phyloP scores from a whole-genome alignment of 2,797 vertebrate species.

The Linurgus olivaceus region DNA sequence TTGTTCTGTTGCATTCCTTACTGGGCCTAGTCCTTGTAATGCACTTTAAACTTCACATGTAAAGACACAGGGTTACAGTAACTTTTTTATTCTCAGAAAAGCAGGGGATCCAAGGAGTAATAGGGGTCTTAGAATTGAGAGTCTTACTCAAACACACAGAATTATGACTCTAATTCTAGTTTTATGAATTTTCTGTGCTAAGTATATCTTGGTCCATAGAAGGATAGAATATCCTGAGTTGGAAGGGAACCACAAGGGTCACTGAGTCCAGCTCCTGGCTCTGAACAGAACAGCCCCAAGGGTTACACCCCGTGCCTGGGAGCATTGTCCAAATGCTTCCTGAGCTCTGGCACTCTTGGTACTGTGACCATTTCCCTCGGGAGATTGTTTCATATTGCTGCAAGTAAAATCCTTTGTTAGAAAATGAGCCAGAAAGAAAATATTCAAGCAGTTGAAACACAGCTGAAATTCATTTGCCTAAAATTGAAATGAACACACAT shows the following conservation, averaged over 20 bases:
- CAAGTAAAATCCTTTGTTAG: background rate
- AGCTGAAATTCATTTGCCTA: slow-evolving; percentile 22
- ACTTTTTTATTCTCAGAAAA: background rate
- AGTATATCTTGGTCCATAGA: background rate
- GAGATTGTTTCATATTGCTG: background rate
- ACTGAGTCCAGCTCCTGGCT: background rate
- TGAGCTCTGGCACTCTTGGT: background rate
- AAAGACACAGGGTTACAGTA: background rate
- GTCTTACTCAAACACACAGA: background rate
- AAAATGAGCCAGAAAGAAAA: slow-evolving; percentile 32
- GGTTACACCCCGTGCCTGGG: background rate
- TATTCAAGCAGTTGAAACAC: background rate
- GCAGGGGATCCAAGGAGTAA: background rate
- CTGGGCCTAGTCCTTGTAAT: background rate
- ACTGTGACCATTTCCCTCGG: background rate
- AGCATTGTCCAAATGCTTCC: background rate
- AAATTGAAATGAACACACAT: background rate
- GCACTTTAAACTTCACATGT: background rate
- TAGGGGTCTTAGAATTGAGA: background rate
- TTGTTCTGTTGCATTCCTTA: background rate
- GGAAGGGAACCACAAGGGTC: background rate
- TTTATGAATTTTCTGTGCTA: background rate
- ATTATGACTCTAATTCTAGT: background rate
- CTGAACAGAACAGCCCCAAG: background rate
- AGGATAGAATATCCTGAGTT: background rate